Percentiles rank a stretch among this genome's conserved stretches.
Conservation (phyloP, 2,888 invertebrate species). For the Acrocyrtus sp. region DNA sequence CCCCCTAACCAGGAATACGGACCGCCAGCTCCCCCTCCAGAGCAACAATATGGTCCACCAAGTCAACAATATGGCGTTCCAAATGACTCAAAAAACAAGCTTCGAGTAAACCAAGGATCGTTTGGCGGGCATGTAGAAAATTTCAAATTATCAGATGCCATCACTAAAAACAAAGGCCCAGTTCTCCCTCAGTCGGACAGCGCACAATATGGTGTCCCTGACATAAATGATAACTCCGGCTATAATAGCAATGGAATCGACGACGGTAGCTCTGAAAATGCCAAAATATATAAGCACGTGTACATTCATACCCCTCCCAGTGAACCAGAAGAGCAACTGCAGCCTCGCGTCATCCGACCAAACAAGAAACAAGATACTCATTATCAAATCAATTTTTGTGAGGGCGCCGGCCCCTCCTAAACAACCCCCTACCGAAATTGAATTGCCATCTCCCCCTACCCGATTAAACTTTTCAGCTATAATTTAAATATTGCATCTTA, state of each 20-base stretch:
- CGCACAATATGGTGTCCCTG: neutral
- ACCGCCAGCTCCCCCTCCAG: constrained; percentile 18
- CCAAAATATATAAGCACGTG: constrained; percentile 79
- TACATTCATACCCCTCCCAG: constrained; percentile 92
- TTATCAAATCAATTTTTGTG: constrained; percentile 87
- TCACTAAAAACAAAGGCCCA: neutral
- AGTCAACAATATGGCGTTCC: constrained; percentile 19
- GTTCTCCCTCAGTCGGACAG: neutral
- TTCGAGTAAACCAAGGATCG: constrained; percentile 21
- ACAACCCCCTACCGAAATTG: constrained; percentile 74
- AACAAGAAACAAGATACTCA: constrained; percentile 75
- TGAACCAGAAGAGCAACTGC: constrained; percentile 68
- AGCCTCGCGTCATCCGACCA: constrained; percentile 66
- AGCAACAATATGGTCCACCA: constrained; percentile 5
- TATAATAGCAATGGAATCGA: neutral
- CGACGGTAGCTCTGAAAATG: neutral
- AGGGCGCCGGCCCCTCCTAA: constrained; percentile 76
- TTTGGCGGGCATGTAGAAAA: constrained; percentile 35
- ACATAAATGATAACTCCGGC: neutral
- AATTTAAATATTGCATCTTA: too few relatives aligned
- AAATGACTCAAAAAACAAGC: too few relatives aligned
- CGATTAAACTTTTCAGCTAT: too few relatives aligned
- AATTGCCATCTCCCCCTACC: constrained; percentile 75
- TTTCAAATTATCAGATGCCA: constrained; percentile 11
- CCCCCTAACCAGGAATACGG: constrained; percentile 22